These are phyloP conservation scores for Acyrthosiphon pisum DNA, from an alignment of 1,140 invertebrate species.

Conservation along the genomic window DNA sequence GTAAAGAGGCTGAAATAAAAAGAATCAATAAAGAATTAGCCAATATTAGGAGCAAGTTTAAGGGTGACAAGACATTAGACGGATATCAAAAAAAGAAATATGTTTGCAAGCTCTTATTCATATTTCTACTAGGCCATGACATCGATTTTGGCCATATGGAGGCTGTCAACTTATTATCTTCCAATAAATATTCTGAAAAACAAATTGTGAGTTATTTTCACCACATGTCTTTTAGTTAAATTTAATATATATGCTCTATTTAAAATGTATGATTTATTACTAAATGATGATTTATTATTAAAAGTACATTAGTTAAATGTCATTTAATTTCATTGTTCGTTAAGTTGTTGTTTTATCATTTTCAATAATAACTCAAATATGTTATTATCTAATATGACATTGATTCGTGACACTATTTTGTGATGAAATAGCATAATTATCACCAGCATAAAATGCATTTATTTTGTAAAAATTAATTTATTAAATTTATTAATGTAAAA, in stretches of 20 bases:
- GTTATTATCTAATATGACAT: not conserved
- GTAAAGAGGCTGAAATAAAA: conserved; percentile 99
- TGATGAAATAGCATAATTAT: not conserved
- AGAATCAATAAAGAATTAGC: conserved; percentile 99
- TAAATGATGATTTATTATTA: too few species aligned
- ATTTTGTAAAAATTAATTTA: too few species aligned
- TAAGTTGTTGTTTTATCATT: not conserved
- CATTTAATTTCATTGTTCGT: not conserved
- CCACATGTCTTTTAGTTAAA: not conserved
- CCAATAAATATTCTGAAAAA: conserved; percentile 99
- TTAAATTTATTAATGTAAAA: too few species aligned
- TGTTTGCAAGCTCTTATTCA: conserved; percentile 99
- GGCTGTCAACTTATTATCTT: conserved; percentile 99
- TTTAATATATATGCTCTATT: not conserved
- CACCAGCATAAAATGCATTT: not conserved
- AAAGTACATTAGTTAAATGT: not conserved
- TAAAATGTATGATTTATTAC: conserved; percentile 21
- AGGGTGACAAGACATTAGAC: conserved; percentile 99
- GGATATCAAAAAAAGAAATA: conserved; percentile 99
- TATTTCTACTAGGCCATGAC: conserved; percentile 98
- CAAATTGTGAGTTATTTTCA: conserved; percentile 87
- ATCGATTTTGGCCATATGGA: conserved; percentile 99
- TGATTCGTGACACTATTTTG: not conserved
- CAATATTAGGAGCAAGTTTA: conserved; percentile 99
- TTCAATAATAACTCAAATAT: not conserved